These are phyloP conservation scores for Bombyx mandarina DNA, from an alignment of 1,140 invertebrate genomes.

Conservation along the genomic window DNA sequence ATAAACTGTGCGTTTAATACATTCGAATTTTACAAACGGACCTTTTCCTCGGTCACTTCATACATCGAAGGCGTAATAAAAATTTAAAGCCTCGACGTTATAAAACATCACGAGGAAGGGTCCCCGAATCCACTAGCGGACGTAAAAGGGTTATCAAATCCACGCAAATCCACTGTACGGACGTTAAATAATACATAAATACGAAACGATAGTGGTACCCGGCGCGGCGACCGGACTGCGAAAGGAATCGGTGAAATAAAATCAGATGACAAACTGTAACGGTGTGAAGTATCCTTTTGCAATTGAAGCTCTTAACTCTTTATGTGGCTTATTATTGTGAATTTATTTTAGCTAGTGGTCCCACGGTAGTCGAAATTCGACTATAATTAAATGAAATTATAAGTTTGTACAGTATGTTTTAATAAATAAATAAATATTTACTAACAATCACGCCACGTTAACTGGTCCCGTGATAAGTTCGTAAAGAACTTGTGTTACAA, in stretches of 20 bases:
- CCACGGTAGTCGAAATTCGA: too few species aligned
- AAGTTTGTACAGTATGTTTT: too few species aligned
- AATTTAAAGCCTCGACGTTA: conserved; percentile 18
- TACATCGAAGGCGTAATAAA: conserved; percentile 8
- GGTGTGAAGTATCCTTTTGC: conserved; percentile 33
- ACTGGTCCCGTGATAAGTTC: too few species aligned
- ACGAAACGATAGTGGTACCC: conserved; percentile 16
- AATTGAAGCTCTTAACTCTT: conserved; percentile 7
- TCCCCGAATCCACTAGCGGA: conserved; percentile 23
- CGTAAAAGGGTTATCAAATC: conserved; percentile 26
- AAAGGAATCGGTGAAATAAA: conserved; percentile 57
- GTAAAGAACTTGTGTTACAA: too few species aligned
- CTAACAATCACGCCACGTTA: too few species aligned
- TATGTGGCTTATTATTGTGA: too few species aligned
- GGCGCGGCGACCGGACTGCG: conserved; percentile 32
- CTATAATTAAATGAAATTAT: too few species aligned
- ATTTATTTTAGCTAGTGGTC: too few species aligned
- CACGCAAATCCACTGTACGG: conserved; percentile 36
- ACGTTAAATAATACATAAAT: conserved; percentile 59
- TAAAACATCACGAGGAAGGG: conserved; percentile 15
- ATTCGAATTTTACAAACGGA: too few species aligned
- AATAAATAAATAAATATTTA: too few species aligned
- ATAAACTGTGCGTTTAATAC: too few species aligned
- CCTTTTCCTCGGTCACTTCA: too few species aligned
- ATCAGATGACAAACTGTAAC: conserved; percentile 31